Base-by-base conservation (phyloP, 2,888 invertebrate species). In the Polydesmus complanatus region DNA sequence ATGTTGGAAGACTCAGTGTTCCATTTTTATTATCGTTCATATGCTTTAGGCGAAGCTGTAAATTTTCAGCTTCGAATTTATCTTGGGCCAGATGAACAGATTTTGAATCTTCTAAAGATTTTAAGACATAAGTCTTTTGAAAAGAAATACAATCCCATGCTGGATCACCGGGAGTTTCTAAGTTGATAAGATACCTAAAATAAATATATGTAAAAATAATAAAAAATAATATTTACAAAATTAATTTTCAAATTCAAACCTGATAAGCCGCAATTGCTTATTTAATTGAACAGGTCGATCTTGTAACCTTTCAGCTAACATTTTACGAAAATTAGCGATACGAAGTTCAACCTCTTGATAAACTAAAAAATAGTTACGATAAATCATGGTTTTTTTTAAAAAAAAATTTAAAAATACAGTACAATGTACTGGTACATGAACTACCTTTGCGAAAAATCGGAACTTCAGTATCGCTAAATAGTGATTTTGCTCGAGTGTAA, bases 141-240 rank as follows among this genome's bases (percentile, higher is more conserved):
- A 87, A 84, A 55, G 80, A 81, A 66, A 98, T 87, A 2, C 94
- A 95, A 65, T 90, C 87, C 97, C 97, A 97, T 0, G 95, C 96
- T 1, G 96, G 93, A 75, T 98, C 96, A 5, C 87, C 88, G 2
- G 79, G 79, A 58, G 82, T 81, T 69, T 88, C 88, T 64, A 88
- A 75, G 70, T 83, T 84, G n/a, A 84, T 81, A 65, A 86, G 79
- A 71, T 83, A 81, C 58, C 77, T 75, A 62, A 59, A 37, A 47
- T 66, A 61, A 68, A 47, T 27, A 65, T 19, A 62, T n/a, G 61
- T 37, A 53, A 26, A 58, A 18, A 58, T 3, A 19, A 25, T 53
- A 49, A n/a, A 61, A 2, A 26, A 50, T 27, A 8, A 37, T 18
- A 37, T 19, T 21, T n/a, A n/a, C 52, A 49, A 11, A 47, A n/a